phyloP scores from a whole-genome alignment of 1,140 invertebrate species.

The Sitophilus oryzae region DNA sequence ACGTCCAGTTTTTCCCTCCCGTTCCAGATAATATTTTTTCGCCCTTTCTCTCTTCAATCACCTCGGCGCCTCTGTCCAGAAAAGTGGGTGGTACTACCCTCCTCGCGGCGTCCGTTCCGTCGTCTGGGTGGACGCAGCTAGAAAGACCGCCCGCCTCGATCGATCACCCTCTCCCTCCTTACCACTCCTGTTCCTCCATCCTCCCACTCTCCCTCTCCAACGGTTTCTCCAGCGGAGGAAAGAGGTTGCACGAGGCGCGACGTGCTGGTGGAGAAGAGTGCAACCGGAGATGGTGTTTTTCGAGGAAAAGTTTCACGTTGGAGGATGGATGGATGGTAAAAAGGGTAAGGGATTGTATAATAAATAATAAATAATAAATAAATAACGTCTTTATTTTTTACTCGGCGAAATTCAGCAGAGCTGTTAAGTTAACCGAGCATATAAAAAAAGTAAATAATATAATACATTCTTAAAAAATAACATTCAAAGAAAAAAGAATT shows the following conservation, averaged over 20 bases:
- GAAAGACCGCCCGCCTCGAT: not conserved
- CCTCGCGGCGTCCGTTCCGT: not conserved
- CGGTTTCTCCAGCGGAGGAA: slow-evolving; percentile 21
- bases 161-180: not conserved
- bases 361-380: no score
- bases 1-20: no score
- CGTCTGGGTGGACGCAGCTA: not conserved
- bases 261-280: no score
- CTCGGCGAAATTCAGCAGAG: no score
- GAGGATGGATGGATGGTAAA: not conserved
- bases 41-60: no score
- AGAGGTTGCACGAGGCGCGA: slow-evolving; percentile 26
- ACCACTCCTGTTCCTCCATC: no score
- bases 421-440: no score
- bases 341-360: slow-evolving; percentile 3
- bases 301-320: slow-evolving; percentile 18
- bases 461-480: no score
- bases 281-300: slow-evolving; percentile 21
- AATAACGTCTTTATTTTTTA: no score
- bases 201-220: slow-evolving; percentile 5
- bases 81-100: not conserved
- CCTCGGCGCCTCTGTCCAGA: not conserved
- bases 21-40: no score
- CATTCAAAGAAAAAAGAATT: no score
- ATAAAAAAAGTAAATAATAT: no score